Conservation (phyloP, 2,888 invertebrate genomes). For the Orchesella flavescens region DNA sequence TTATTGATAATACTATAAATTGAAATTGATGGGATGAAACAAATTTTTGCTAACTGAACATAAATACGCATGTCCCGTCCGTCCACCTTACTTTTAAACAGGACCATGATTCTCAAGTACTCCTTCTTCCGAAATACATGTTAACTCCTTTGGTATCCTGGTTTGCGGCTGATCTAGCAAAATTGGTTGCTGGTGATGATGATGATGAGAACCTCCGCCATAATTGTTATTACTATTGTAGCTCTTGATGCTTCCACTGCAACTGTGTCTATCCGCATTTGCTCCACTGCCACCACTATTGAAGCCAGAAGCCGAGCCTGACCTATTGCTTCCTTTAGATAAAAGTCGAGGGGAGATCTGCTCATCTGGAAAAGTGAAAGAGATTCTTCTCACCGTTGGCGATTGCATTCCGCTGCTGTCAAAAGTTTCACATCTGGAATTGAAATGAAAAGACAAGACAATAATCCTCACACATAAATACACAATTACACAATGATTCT, state of each 20-base stretch:
- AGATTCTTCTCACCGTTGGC: constrained; percentile 76
- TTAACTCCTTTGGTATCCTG: constrained; percentile 78
- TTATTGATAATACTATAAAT: no score
- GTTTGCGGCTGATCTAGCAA: constrained; percentile 41
- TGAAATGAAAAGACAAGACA: constrained; percentile 5
- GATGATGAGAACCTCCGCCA: constrained; percentile 36
- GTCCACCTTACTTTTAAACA: constrained; percentile 75
- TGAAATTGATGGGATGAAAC: no score
- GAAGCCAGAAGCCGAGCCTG: constrained; percentile 45
- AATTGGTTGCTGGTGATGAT: constrained; percentile 52
- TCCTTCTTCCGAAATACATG: constrained; percentile 89
- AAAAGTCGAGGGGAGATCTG: constrained; percentile 64
- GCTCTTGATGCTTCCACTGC: constrained; percentile 44
- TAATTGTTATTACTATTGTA: constrained; percentile 3
- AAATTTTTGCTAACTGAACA: no score
- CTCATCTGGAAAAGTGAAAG: constrained; percentile 71
- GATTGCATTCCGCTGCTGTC: constrained; percentile 75
- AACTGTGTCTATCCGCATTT: constrained; percentile 33
- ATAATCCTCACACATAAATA: background rate
- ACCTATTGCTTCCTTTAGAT: constrained; percentile 52
- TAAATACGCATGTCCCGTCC: no score
- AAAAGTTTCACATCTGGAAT: constrained; percentile 72
- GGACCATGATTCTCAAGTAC: constrained; percentile 88
- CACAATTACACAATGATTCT: no score
- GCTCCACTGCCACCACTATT: constrained; percentile 27